A percentile compares a stretch with the other conserved stretches of the same genome.
These are phyloP conservation scores for Calonectris borealis DNA, from an alignment of 2,113 vertebrate genomes.

Conservation along the genomic window DNA sequence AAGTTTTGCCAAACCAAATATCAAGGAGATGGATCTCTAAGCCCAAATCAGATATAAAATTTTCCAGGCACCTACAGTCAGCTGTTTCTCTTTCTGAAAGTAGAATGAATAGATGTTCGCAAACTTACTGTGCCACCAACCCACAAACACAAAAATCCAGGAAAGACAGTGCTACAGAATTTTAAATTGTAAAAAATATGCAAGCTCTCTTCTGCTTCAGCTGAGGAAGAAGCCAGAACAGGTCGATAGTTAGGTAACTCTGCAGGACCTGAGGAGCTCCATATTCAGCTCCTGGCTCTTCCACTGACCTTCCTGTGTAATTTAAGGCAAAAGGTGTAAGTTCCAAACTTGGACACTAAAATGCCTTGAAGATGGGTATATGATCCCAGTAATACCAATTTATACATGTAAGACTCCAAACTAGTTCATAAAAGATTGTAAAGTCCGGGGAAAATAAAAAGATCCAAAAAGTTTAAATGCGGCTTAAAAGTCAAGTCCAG, in stretches of 20 bases:
- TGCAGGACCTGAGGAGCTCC: not conserved
- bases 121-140: not conserved
- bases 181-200: not conserved
- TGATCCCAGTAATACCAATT: not conserved
- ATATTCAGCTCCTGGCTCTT: not conserved
- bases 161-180: not conserved
- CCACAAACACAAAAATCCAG: not conserved
- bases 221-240: not conserved
- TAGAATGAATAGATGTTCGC: not conserved
- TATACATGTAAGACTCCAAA: not conserved
- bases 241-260: not conserved
- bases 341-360: not conserved
- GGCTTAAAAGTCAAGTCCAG: not conserved
- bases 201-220: not conserved
- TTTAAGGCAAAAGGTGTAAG: not conserved
- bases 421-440: not conserved
- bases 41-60: conserved; percentile 12
- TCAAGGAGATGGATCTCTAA: not conserved
- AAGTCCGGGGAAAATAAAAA: not conserved
- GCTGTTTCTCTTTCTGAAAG: not conserved
- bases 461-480: not conserved
- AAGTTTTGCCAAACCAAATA: not conserved
- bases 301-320: not conserved
- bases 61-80: conserved; percentile 9
- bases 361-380: not conserved